Conservation (phyloP, 2,888 invertebrate species). For the Drosophila acutilabella region DNA sequence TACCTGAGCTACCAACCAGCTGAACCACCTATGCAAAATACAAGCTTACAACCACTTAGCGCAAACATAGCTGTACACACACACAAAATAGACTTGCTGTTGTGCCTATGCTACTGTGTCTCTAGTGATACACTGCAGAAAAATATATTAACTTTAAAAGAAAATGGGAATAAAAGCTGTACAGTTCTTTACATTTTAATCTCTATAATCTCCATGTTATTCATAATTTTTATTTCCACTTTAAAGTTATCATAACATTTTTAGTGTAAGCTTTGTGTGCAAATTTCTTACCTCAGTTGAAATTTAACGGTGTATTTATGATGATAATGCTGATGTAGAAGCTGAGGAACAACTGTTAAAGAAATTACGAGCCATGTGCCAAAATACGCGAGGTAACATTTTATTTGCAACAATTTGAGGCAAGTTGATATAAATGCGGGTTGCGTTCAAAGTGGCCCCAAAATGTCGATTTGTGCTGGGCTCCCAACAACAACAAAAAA, state of each 20-base stretch:
- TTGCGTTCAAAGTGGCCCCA: constrained; percentile 71
- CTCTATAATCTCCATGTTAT: no score
- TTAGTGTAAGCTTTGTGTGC: not conserved
- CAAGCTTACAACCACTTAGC: constrained; percentile 77
- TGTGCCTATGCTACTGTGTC: not conserved
- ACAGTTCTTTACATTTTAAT: no score
- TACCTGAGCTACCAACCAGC: constrained; percentile 41
- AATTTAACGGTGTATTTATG: not conserved
- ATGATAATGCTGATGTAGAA: constrained; percentile 18
- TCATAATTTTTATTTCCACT: not conserved
- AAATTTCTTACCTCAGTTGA: not conserved
- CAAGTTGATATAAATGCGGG: constrained; percentile 75
- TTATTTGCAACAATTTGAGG: constrained; percentile 77
- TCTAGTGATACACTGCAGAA: not conserved
- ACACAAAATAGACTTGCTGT: constrained; percentile 28
- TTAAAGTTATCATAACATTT: not conserved
- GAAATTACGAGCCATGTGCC: constrained; percentile 78
- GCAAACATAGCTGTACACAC: constrained; percentile 33
- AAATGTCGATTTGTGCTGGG: constrained; percentile 64
- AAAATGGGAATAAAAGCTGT: not conserved
- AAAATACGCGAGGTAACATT: constrained; percentile 50
- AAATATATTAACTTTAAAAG: not conserved
- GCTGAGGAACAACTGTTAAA: constrained; percentile 79
- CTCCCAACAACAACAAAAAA: constrained; percentile 14
- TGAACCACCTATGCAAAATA: constrained; percentile 51